Evolutionary conservation across 2,888 invertebrate genomes (phyloP).

Genomic region (Pseudanteris insignis): DNA sequence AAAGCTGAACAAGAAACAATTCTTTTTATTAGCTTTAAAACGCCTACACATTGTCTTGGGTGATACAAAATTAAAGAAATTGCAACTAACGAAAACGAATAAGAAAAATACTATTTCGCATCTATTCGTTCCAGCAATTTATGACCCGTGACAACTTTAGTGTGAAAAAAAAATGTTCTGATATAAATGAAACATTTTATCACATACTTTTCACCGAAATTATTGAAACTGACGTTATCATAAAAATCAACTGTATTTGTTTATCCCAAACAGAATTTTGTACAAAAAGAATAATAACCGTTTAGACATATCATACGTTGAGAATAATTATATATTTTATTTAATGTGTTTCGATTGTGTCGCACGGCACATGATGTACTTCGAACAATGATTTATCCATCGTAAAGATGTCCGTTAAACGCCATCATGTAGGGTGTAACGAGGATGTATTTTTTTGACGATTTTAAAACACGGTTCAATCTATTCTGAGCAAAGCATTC

Average conservation of each 20-base stretch:
- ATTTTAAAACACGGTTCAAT: constrained; percentile 28
- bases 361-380: too few species aligned
- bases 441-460: constrained; percentile 40
- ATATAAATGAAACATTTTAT: too few species aligned
- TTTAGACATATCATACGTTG: constrained; percentile 38
- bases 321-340: constrained; percentile 23
- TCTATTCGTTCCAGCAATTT: too few species aligned
- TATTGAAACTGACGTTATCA: too few species aligned
- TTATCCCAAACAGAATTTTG: constrained; percentile 31
- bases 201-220: too few species aligned
- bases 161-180: too few species aligned
- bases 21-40: too few species aligned
- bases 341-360: too few species aligned
- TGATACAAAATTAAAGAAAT: constrained; percentile 10
- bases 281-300: constrained; percentile 22
- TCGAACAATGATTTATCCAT: constrained; percentile 26
- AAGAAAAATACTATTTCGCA: too few species aligned
- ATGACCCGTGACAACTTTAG: too few species aligned
- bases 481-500: constrained; percentile 21
- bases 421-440: constrained; percentile 33
- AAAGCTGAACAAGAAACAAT: too few species aligned
- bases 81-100: constrained; percentile 40
- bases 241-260: constrained; percentile 29
- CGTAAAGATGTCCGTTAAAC: constrained; percentile 21
- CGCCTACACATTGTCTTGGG: too few species aligned